Percentiles rank a stretch among this genome's conserved stretches.
phyloP scores from a whole-genome alignment of 2,797 vertebrate genomes.

The Podarcis lilfordi region DNA sequence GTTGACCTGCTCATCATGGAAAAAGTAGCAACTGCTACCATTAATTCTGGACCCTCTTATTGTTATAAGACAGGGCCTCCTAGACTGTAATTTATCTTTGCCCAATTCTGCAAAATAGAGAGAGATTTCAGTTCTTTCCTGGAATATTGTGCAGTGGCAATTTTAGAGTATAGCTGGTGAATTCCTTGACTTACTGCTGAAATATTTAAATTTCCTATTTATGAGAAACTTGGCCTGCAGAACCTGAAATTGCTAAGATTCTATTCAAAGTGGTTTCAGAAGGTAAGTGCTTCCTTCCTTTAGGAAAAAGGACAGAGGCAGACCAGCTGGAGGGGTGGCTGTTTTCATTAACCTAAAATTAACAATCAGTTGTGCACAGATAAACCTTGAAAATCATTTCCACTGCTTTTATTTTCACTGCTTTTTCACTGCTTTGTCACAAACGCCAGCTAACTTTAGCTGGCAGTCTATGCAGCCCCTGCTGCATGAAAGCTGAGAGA shows the following conservation, averaged over 20 bases:
- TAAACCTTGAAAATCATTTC: not conserved
- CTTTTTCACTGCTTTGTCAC: too few species aligned
- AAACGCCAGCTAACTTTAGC: not conserved
- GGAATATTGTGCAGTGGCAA: not conserved
- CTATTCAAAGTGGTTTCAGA: not conserved
- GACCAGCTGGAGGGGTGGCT: constrained; percentile 14
- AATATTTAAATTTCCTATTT: not conserved
- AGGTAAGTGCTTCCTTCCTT: not conserved
- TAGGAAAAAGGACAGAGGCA: not conserved
- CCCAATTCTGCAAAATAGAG: not conserved
- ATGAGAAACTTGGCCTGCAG: not conserved
- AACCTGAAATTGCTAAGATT: not conserved
- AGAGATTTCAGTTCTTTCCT: not conserved
- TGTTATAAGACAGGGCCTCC: not conserved
- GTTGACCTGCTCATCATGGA: not conserved
- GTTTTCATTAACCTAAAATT: constrained; percentile 25
- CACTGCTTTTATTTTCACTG: not conserved
- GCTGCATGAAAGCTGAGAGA: not conserved
- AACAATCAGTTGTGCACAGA: constrained; percentile 7
- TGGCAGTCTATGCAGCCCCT: not conserved
- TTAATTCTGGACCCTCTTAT: not conserved
- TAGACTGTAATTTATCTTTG: not conserved
- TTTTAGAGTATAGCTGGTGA: not conserved
- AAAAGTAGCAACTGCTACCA: not conserved
- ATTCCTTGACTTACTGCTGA: not conserved